Evolutionary conservation across 92 coral and sea anemone species (phyloP).

Genomic region (Palythoa grandis): DNA sequence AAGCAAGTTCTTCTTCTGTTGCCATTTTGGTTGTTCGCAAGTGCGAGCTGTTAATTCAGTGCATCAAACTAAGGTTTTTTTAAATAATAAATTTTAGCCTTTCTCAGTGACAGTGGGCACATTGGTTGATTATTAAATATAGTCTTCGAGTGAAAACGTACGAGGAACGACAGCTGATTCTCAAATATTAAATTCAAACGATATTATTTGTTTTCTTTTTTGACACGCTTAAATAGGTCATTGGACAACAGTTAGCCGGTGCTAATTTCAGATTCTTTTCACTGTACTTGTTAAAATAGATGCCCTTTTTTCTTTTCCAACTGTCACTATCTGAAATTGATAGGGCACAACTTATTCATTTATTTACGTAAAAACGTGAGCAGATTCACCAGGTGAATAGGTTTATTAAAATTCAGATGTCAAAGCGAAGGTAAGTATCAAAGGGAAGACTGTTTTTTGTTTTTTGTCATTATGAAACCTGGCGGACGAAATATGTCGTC

Average conservation of each 20-base stretch:
- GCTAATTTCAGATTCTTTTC: not conserved
- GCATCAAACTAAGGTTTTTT: constrained; percentile 7
- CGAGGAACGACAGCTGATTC: not conserved
- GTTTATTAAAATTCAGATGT: too few species aligned
- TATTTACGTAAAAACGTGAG: not conserved
- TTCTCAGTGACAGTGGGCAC: too few species aligned
- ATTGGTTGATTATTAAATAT: too few species aligned
- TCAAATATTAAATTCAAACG: not conserved
- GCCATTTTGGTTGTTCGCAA: constrained; percentile 1
- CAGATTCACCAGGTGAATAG: too few species aligned
- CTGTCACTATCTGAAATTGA: not conserved
- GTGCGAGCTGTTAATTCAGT: not conserved
- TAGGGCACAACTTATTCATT: not conserved
- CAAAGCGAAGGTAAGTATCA: not conserved
- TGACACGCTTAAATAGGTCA: not conserved
- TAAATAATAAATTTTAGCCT: not conserved
- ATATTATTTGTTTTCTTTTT: too few species aligned
- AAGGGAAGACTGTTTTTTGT: not conserved
- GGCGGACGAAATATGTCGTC: not conserved
- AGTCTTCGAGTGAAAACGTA: not conserved
- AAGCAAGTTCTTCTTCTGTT: constrained; percentile 48
- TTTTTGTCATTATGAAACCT: not conserved
- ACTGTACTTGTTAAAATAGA: not conserved
- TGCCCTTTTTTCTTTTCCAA: not conserved
- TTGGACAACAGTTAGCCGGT: not conserved